Base-by-base conservation (phyloP, 2,888 invertebrate species). In the Drosophila meridionalis region DNA sequence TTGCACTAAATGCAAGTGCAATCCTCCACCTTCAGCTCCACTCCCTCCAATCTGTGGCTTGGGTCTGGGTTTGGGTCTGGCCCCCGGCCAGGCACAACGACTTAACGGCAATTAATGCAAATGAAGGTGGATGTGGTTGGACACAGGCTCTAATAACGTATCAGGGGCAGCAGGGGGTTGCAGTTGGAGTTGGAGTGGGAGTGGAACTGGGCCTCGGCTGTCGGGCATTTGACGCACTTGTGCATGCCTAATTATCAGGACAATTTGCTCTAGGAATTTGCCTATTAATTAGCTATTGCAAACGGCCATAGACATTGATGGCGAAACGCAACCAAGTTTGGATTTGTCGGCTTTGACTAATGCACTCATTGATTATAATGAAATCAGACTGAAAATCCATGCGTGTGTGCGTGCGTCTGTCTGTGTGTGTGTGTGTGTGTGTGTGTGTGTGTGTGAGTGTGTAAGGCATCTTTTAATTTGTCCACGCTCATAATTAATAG, bases 21-120 rank as follows among this genome's bases (percentile, higher is more conserved):
- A 68, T 20, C 40, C 12, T 20, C 40, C 48, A 20, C 20, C 20
- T 20, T 20, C 20, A 20, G 20, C 20, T 50, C 36, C 36, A 14
- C 26, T 26, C 11, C 45, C 26, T 5, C 38, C 50, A 34, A 14
- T 34, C 32, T 50, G 20, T 34, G 52, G 50, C 30, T 20, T 20
- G 12, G 48, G 14, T 43, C 30, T 12, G 47, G 47, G 45, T 3
- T 2, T 4, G 45, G 26, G 11, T 3, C 40, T 8, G 8, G 11
- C 52, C 52, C 47, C 30, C 20, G 62, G 69, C 38, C 69, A 40
- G 81, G 63, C 79, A 55, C 67, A 75, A 67, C 84, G 73, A 87
- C 85, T 86, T 85, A 87, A 83, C 83, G 73, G 79, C 87, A 90
- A 83, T 87, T 88, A 90, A 89, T 87, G 87, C 88, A 89, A 87